Evolutionary conservation across 2,797 vertebrate genomes (phyloP).

Genomic region (Halcyon leucocephala): DNA sequence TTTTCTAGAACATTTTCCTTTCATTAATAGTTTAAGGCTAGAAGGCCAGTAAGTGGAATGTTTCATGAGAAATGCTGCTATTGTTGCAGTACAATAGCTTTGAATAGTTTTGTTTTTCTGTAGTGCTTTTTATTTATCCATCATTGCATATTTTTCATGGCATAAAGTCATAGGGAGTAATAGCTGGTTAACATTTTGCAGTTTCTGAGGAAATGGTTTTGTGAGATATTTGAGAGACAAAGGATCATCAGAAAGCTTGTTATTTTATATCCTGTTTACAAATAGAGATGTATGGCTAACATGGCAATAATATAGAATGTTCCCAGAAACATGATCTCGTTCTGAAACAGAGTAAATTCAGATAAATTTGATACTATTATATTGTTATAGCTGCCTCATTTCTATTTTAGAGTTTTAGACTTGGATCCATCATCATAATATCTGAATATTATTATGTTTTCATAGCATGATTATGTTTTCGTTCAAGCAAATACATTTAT

Average conservation of each 20-base stretch:
- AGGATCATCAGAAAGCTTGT: constrained; percentile 22
- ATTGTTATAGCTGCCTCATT: neutral
- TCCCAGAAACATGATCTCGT: neutral
- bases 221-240: constrained; percentile 26
- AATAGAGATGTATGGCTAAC: neutral
- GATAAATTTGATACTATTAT: neutral
- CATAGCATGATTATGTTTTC: neutral
- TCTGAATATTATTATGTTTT: neutral
- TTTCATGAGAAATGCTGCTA: neutral
- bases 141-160: constrained; percentile 6
- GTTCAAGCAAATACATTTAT: neutral
- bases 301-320: neutral
- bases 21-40: neutral
- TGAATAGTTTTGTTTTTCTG: constrained; percentile 1
- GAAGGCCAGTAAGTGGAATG: neutral
- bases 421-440: neutral
- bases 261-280: constrained; percentile 28
- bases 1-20: constrained; percentile 2
- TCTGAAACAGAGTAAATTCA: neutral
- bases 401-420: neutral
- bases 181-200: constrained; percentile 6
- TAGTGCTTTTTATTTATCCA: constrained; percentile 7
- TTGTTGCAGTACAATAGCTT: constrained; percentile 28
- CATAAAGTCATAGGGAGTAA: neutral
- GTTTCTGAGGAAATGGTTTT: neutral